phyloP scores from a whole-genome alignment of 2,888 invertebrate species.

The Allygus modestus region DNA sequence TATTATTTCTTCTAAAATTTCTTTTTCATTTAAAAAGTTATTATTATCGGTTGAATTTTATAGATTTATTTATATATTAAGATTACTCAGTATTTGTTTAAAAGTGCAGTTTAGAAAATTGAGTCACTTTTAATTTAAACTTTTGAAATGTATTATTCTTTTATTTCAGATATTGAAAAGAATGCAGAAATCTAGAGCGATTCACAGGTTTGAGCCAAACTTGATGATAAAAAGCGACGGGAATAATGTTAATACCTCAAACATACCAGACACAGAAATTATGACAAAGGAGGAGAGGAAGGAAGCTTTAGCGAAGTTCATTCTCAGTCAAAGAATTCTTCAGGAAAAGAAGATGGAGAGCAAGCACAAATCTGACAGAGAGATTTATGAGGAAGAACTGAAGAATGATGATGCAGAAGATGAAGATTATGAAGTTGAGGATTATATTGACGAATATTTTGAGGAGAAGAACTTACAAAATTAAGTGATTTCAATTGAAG shows the following conservation, averaged over 20 bases:
- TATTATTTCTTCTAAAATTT: no score
- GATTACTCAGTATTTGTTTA: no score
- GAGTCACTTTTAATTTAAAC: no score
- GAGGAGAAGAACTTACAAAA: slow-evolving; percentile 16
- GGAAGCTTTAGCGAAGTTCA: slow-evolving; percentile 38
- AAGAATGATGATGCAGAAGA: background rate
- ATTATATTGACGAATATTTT: slow-evolving; percentile 48
- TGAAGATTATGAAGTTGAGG: slow-evolving; percentile 26
- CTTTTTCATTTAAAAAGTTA: no score
- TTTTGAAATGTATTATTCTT: background rate
- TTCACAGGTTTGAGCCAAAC: slow-evolving; percentile 35
- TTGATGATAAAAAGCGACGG: background rate
- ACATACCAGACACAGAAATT: background rate
- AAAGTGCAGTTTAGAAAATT: no score
- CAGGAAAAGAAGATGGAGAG: slow-evolving; percentile 10
- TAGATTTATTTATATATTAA: no score
- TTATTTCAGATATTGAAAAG: slow-evolving; percentile 28
- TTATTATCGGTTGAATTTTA: no score
- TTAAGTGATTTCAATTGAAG: slow-evolving; percentile 4
- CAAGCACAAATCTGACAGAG: background rate
- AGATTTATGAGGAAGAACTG: background rate
- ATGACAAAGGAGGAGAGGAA: slow-evolving; percentile 48
- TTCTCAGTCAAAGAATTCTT: slow-evolving; percentile 25
- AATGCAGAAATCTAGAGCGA: slow-evolving; percentile 39
- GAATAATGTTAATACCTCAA: background rate